These are phyloP conservation scores for Hofmannophila pseudospretella DNA, from an alignment of 2,888 invertebrate genomes.

Conservation along the genomic window DNA sequence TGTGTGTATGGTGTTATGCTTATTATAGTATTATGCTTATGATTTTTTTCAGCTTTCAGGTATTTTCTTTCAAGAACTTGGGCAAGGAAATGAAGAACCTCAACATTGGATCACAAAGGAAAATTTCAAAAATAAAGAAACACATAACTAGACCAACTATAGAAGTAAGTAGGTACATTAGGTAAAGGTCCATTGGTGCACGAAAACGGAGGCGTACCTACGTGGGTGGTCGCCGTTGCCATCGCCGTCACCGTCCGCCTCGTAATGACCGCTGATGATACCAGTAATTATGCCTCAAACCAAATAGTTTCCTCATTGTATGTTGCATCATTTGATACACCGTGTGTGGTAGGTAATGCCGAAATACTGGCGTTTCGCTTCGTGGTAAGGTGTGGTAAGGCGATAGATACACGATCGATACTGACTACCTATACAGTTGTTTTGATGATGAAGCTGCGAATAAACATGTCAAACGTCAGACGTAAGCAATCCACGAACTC, in stretches of 20 bases:
- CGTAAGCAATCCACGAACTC: no score
- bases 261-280: slow-evolving; percentile 60
- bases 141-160: background rate
- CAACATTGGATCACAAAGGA: no score
- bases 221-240: slow-evolving; percentile 3
- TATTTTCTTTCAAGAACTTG: no score
- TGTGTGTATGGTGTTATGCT: no score
- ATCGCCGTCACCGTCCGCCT: slow-evolving; percentile 17
- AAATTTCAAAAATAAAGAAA: no score
- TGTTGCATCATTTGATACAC: slow-evolving; percentile 43
- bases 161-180: background rate
- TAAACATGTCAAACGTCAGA: no score
- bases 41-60: no score
- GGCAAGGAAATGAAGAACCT: no score
- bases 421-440: no score
- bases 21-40: no score
- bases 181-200: slow-evolving; percentile 2
- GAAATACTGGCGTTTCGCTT: slow-evolving; percentile 6
- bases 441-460: no score
- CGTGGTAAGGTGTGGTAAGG: background rate
- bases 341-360: slow-evolving; percentile 33
- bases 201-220: background rate
- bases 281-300: slow-evolving; percentile 58
- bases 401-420: background rate
- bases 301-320: slow-evolving; percentile 55